phyloP scores from a whole-genome alignment of 1,140 invertebrate genomes.

The Panulirus ornatus region DNA sequence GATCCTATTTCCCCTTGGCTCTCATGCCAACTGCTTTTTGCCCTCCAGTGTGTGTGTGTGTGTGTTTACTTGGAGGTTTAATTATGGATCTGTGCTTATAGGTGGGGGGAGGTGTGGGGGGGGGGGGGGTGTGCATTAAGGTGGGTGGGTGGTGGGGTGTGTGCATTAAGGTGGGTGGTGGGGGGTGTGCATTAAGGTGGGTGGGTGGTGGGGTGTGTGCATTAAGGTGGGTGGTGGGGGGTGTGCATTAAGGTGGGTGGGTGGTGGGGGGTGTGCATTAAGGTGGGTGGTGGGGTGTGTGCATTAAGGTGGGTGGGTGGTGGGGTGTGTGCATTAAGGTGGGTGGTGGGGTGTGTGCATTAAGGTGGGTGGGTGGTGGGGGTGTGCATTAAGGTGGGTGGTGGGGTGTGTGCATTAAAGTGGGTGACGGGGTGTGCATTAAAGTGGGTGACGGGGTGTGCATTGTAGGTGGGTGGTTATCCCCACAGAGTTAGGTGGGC shows the following conservation, averaged over 20 bases:
- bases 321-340: not conserved
- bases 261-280: not conserved
- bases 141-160: slow-evolving; percentile 14
- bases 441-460: too few relatives aligned
- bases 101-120: not conserved
- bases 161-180: not conserved
- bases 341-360: not conserved
- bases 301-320: not conserved
- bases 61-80: slow-evolving; percentile 40
- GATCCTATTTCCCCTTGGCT: not conserved
- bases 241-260: not conserved
- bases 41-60: slow-evolving; percentile 16
- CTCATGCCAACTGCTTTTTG: slow-evolving; percentile 33
- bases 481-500: too few relatives aligned
- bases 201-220: not conserved
- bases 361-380: not conserved
- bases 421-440: too few relatives aligned
- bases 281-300: slow-evolving; percentile 3
- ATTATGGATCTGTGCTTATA: slow-evolving; percentile 37
- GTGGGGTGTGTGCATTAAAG: not conserved
- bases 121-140: not conserved
- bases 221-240: not conserved
- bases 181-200: not conserved
- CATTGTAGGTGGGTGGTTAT: too few relatives aligned
- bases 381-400: not conserved